A percentile compares a stretch with the other conserved stretches of the same genome.
These are phyloP conservation scores for Chromobotia macracanthus DNA, from an alignment of 2,797 vertebrate species.

Conservation along the genomic window DNA sequence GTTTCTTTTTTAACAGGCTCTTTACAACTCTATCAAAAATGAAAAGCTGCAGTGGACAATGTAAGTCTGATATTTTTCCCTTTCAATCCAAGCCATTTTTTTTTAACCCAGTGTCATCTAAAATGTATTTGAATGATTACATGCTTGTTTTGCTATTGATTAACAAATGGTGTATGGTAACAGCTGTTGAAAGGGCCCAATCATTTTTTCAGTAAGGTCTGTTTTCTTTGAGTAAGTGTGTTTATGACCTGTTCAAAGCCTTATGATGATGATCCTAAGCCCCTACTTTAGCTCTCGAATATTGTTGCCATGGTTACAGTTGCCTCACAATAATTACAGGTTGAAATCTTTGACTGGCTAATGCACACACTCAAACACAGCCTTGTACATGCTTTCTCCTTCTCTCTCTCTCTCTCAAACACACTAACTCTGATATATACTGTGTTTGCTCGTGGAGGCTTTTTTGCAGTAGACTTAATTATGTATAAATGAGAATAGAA, in stretches of 20 bases:
- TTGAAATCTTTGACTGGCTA: slow-evolving; percentile 60
- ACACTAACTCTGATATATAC: slow-evolving; percentile 12
- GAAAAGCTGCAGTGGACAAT: slow-evolving; percentile 99
- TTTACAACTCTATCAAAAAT: slow-evolving; percentile 96
- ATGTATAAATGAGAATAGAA: slow-evolving; percentile 40
- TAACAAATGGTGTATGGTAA: too few relatives aligned
- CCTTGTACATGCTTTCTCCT: background rate
- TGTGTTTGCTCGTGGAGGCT: slow-evolving; percentile 31
- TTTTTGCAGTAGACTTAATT: slow-evolving; percentile 36
- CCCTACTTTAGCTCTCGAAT: slow-evolving; percentile 68
- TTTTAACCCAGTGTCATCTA: background rate
- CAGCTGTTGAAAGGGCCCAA: background rate
- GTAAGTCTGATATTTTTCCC: slow-evolving; percentile 78
- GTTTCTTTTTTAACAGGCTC: slow-evolving; percentile 75
- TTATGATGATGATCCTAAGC: slow-evolving; percentile 60
- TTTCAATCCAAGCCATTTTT: background rate
- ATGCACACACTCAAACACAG: slow-evolving; percentile 41
- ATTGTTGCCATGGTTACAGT: slow-evolving; percentile 74
- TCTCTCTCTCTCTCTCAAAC: background rate
- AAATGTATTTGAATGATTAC: slow-evolving; percentile 16
- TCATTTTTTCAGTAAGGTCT: background rate
- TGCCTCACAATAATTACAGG: slow-evolving; percentile 74
- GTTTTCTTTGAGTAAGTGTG: background rate
- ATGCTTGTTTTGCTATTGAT: background rate
- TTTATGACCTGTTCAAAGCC: slow-evolving; percentile 56